Percentiles rank a stretch among this genome's conserved stretches.
Conservation (phyloP, 2,888 invertebrate species). For the Anarsia innoxiella region DNA sequence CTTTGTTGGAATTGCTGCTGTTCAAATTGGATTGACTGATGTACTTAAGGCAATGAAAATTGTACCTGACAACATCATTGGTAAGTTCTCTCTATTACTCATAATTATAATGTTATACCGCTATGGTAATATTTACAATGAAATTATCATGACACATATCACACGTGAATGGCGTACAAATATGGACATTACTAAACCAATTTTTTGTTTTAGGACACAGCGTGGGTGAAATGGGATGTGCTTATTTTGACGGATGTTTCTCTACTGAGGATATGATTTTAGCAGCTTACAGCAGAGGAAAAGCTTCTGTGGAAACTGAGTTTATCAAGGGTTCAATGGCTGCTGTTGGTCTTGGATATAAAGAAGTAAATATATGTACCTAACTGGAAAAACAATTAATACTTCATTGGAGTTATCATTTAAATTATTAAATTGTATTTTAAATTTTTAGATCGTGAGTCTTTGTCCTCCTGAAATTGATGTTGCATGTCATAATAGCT, state of each 20-base stretch:
- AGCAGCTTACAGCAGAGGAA: constrained; percentile 84
- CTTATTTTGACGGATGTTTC: constrained; percentile 75
- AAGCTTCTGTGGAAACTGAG: constrained; percentile 76
- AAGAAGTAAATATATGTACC: constrained; percentile 41
- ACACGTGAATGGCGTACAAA: not conserved
- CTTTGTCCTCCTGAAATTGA: constrained; percentile 77
- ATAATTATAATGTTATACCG: too few relatives aligned
- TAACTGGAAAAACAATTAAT: too few relatives aligned
- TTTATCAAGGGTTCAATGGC: constrained; percentile 88
- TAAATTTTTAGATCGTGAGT: constrained; percentile 27
- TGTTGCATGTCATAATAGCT: constrained; percentile 86
- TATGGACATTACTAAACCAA: not conserved
- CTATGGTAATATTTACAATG: too few relatives aligned
- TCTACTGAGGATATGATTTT: constrained; percentile 88
- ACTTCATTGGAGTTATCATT: too few relatives aligned
- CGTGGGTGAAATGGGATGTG: constrained; percentile 88
- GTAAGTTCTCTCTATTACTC: too few relatives aligned
- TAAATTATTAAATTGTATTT: too few relatives aligned
- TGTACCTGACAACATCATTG: constrained; percentile 83
- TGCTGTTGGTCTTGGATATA: constrained; percentile 81
- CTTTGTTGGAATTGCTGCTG: constrained; percentile 84
- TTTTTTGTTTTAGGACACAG: too few relatives aligned
- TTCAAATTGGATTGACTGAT: constrained; percentile 79
- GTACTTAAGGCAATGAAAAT: constrained; percentile 76
- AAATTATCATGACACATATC: too few relatives aligned